These are phyloP conservation scores for Bradysia coprophila DNA, from an alignment of 1,140 invertebrate genomes.

Conservation along the genomic window DNA sequence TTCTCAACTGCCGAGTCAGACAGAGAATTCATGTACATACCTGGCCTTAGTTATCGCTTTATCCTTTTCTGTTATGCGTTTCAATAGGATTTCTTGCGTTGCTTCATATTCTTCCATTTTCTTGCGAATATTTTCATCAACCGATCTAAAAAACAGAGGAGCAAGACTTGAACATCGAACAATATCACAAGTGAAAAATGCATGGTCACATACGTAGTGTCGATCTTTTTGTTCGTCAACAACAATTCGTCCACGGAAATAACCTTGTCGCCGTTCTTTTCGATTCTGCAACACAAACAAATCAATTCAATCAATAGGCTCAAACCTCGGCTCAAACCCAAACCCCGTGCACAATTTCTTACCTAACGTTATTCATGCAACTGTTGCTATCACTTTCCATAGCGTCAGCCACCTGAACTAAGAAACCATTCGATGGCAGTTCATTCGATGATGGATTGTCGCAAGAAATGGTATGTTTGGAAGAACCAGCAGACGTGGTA, in stretches of 20 bases:
- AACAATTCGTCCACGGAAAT: too few relatives aligned
- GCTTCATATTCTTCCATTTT: conserved; percentile 21
- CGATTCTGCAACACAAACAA: too few relatives aligned
- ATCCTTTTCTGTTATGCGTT: conserved; percentile 23
- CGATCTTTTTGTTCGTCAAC: too few relatives aligned
- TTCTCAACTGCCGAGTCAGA: not conserved
- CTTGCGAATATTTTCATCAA: conserved; percentile 23
- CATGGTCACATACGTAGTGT: too few relatives aligned
- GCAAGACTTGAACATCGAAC: too few relatives aligned
- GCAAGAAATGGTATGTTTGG: not conserved
- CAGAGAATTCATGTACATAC: conserved; percentile 8
- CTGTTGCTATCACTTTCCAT: conserved; percentile 3
- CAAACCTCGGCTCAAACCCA: conserved; percentile 17
- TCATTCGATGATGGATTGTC: not conserved
- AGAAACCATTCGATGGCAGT: not conserved
- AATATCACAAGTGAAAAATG: too few relatives aligned
- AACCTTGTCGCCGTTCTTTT: too few relatives aligned
- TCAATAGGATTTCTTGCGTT: conserved; percentile 19
- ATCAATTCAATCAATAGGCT: too few relatives aligned
- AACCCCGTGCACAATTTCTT: too few relatives aligned
- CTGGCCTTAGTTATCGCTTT: conserved; percentile 19
- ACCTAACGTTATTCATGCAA: too few relatives aligned
- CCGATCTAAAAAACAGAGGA: too few relatives aligned
- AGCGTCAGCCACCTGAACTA: not conserved
- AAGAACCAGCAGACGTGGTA: not conserved